Evolutionary conservation across 2,888 invertebrate species (phyloP), one percentile per base, ranked within the genome.

Genomic region (Drosophila melanosoma): DNA sequence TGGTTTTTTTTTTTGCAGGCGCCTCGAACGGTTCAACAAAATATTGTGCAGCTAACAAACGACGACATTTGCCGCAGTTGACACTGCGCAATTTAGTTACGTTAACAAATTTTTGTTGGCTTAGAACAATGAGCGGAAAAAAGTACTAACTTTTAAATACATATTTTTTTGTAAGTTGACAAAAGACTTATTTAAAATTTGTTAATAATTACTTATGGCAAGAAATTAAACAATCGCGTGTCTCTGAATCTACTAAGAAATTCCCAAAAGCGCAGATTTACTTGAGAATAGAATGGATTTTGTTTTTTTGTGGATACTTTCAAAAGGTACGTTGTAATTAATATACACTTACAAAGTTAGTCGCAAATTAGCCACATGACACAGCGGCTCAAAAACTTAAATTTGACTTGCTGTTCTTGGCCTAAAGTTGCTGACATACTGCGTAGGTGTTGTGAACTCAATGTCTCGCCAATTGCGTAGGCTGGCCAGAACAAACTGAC

Each of bases 341-440:
- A 84, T 85, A 79, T 71, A 74, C 76, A 81, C 83, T 84, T 73
- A 81, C 81, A 81, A 78, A 70, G 64, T 53, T 29, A 76, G 68
- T 51, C 74, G 69, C 87, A 84, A 85, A 83, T 85, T 85, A 85
- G 70, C 71, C 72, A 42, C 61, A 84, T 85, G 86, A 87, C 81
- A 81, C 61, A 78, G 62, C 68, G 64, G 69, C 26, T 52, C 65
- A 82, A 76, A 62, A 81, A 76, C 66, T 81, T 42, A 33, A 56
- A 59, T 62, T 42, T 62, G 35, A 65, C 36, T 59, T 3, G 62
- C 49, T 60, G 58, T 29, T 79, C 64, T 68, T 72, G 65, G 79
- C 54, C 62, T 20, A 52, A 71, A 60, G 62, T 66, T 56, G 79
- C 42, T 35, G 40, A 72, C 58, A 59, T 59, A 33, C 33, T 26